phyloP scores from a whole-genome alignment of 2,888 invertebrate species.

The Agrotis exclamationis region DNA sequence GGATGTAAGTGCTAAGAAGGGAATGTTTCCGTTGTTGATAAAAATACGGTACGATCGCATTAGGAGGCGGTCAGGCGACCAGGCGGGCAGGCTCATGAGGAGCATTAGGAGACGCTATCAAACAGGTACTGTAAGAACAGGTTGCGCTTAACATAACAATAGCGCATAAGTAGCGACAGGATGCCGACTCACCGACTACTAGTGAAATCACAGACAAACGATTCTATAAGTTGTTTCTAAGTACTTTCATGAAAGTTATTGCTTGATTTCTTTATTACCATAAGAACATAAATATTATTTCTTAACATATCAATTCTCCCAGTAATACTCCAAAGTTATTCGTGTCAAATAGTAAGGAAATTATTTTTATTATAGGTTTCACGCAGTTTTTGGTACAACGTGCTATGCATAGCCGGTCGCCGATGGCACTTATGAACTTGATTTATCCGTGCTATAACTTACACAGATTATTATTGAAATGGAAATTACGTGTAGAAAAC shows the following conservation, averaged over 20 bases:
- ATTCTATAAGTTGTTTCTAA: constrained; percentile 6
- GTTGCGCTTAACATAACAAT: constrained; percentile 51
- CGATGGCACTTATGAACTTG: constrained; percentile 66
- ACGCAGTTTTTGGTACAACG: constrained; percentile 38
- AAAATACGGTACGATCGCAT: constrained; percentile 50
- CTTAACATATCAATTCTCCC: not conserved
- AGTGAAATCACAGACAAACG: constrained; percentile 24
- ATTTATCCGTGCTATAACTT: constrained; percentile 76
- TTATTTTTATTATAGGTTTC: constrained; percentile 27
- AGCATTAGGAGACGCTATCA: constrained; percentile 51
- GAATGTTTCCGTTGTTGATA: constrained; percentile 57
- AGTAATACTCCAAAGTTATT: constrained; percentile 1
- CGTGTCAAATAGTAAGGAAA: constrained; percentile 17
- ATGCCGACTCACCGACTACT: constrained; percentile 26
- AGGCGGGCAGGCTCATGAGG: constrained; percentile 32
- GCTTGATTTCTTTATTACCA: not conserved
- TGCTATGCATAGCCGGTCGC: constrained; percentile 27
- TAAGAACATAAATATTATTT: constrained; percentile 1
- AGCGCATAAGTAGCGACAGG: constrained; percentile 42
- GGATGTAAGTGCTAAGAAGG: constrained; percentile 35
- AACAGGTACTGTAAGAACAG: constrained; percentile 47
- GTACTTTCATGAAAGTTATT: constrained; percentile 13
- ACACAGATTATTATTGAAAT: constrained; percentile 77
- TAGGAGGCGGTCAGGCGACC: constrained; percentile 3
- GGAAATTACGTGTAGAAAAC: constrained; percentile 75